Conservation (phyloP, 1,140 invertebrate species). For the Procambarus clarkii region DNA sequence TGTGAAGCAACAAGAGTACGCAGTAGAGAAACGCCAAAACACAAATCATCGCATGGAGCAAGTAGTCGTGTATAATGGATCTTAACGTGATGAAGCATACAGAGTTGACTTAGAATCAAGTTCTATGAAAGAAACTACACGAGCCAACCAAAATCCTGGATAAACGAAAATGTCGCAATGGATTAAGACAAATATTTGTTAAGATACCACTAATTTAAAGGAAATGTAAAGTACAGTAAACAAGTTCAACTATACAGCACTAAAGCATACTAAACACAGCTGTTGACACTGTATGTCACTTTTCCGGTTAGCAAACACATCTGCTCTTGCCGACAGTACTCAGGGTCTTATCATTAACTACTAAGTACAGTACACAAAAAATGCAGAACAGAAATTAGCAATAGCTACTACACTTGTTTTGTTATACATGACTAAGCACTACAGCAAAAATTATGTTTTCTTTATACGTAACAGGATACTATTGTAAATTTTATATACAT, state of each 20-base stretch:
- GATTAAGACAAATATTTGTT: neutral
- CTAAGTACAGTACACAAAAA: neutral
- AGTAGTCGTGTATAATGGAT: too few species aligned
- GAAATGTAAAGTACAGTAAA: neutral
- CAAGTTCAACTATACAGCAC: neutral
- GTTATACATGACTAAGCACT: neutral
- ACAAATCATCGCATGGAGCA: too few species aligned
- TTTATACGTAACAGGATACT: too few species aligned
- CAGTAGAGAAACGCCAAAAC: too few species aligned
- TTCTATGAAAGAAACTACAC: neutral
- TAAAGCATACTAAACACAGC: neutral
- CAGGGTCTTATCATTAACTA: neutral
- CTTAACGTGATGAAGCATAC: neutral
- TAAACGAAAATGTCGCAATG: neutral
- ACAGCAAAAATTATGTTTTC: neutral
- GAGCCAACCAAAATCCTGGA: neutral
- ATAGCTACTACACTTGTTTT: neutral
- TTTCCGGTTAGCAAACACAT: neutral
- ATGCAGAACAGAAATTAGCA: neutral
- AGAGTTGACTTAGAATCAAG: neutral
- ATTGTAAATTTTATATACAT: too few species aligned
- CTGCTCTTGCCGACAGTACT: neutral
- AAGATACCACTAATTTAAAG: neutral
- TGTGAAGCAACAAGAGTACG: too few species aligned
- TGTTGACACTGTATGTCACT: neutral